A percentile compares a stretch with the other conserved stretches of the same genome.
phyloP scores from a whole-genome alignment of 2,888 invertebrate species.

The Stenodera caucasica region DNA sequence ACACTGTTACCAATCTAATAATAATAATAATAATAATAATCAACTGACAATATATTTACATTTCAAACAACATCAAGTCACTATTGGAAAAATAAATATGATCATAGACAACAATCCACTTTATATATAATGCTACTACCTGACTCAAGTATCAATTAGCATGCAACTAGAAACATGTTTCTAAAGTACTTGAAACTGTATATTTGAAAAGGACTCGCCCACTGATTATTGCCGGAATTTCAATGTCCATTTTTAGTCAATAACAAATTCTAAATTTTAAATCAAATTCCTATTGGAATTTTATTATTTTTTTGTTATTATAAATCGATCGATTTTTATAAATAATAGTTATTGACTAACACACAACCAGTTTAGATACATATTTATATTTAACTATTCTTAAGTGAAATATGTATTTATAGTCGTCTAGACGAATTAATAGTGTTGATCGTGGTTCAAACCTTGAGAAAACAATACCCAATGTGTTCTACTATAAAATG shows the following conservation, averaged over 20 bases:
- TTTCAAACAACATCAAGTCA: neutral
- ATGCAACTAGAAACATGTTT: constrained; percentile 19
- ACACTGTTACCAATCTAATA: constrained; percentile 28
- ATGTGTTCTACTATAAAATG: constrained; percentile 23
- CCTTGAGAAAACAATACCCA: constrained; percentile 25
- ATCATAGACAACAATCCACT: constrained; percentile 7
- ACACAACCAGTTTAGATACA: neutral
- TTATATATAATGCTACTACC: neutral
- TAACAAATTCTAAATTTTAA: too few relatives aligned
- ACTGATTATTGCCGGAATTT: neutral
- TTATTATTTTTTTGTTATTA: too few relatives aligned
- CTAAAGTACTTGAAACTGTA: neutral
- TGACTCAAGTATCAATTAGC: constrained; percentile 20
- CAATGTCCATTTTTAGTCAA: neutral
- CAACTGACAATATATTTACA: constrained; percentile 11
- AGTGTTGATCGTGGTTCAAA: constrained; percentile 19
- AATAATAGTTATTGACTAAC: neutral
- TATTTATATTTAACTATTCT: neutral
- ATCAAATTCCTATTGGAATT: too few relatives aligned
- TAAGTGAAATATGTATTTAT: constrained; percentile 30
- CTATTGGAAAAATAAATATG: constrained; percentile 25
- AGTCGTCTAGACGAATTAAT: constrained; percentile 33
- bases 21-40: neutral
- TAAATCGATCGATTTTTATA: neutral
- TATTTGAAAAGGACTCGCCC: constrained; percentile 1